phyloP scores from a whole-genome alignment of 1,140 invertebrate species.

The Bombus superbus region DNA sequence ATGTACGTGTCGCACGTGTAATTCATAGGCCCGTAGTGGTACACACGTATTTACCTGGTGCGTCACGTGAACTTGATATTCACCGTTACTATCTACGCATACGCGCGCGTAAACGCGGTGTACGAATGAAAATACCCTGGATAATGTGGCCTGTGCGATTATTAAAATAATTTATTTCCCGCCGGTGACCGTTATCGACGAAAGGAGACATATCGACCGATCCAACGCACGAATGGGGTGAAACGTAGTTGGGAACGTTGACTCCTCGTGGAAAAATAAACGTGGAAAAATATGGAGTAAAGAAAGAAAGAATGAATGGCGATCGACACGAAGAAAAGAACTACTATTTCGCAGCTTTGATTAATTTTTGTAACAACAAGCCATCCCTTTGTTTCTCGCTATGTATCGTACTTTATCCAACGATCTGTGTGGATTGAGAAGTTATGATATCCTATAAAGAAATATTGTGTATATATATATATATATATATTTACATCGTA shows the following conservation, averaged over 20 bases:
- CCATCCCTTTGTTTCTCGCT: not conserved
- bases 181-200: conserved; percentile 30
- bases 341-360: not conserved
- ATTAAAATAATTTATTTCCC: conserved; percentile 49
- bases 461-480: no score
- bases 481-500: no score
- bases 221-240: not conserved
- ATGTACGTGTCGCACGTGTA: conserved; percentile 69
- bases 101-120: conserved; percentile 7
- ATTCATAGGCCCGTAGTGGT: conserved; percentile 41
- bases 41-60: conserved; percentile 52
- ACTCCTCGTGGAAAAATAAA: not conserved
- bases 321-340: not conserved
- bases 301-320: not conserved
- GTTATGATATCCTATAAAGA: no score
- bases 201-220: conserved; percentile 23
- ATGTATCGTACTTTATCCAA: not conserved
- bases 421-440: no score
- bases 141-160: conserved; percentile 21
- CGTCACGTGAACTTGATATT: conserved; percentile 60
- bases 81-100: conserved; percentile 54
- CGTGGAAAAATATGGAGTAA: not conserved
- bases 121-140: conserved; percentile 30
- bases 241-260: not conserved
- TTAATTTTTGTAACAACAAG: not conserved